Conservation (phyloP, 2,888 invertebrate species). For the Lasioglossum calceatum region DNA sequence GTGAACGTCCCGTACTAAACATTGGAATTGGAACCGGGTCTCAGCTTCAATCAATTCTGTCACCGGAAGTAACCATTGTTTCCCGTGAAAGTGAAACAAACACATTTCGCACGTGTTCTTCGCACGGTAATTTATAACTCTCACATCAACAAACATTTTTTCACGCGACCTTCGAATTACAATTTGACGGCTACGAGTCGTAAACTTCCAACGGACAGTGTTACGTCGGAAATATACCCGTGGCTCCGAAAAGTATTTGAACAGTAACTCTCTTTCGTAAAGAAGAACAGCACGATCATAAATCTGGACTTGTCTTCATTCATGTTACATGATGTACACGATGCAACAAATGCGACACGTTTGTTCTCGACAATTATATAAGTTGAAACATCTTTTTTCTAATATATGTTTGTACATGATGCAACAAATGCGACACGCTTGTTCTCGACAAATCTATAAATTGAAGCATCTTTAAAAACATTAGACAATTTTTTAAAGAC, state of each 20-base stretch:
- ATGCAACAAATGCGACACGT: background rate
- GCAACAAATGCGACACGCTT: too few species aligned
- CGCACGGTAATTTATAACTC: background rate
- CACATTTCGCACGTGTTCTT: background rate
- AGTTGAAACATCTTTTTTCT: too few species aligned
- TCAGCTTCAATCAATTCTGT: background rate
- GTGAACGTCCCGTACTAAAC: background rate
- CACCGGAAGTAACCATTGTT: background rate
- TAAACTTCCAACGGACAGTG: background rate
- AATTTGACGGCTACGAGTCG: background rate
- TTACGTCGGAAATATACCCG: too few species aligned
- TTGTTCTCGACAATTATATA: too few species aligned
- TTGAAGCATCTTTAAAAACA: too few species aligned
- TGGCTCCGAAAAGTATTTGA: background rate
- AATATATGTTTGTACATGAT: too few species aligned
- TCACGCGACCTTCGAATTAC: background rate
- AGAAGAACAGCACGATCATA: background rate
- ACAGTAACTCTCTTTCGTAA: background rate
- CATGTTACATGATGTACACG: too few species aligned
- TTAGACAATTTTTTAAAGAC: too few species aligned
- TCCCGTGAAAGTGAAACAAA: background rate
- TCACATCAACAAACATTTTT: background rate
- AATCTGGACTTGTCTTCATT: background rate
- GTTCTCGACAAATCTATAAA: too few species aligned
- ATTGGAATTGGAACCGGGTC: background rate